Conservation (phyloP, 2,797 vertebrate genomes). For the Amblyraja radiata region DNA sequence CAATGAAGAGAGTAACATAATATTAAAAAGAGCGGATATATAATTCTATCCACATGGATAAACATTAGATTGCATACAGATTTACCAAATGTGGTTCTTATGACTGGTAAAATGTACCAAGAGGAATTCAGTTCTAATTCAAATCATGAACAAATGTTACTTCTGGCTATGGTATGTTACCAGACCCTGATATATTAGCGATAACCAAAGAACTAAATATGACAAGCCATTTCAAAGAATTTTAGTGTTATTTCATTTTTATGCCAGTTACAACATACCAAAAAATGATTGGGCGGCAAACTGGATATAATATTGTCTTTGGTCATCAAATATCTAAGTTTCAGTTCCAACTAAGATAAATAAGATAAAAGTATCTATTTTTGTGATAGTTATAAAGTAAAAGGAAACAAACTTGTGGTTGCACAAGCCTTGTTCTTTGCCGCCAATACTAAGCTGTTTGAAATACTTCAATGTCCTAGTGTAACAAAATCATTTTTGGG, state of each 20-base stretch:
- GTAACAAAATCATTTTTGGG: background rate
- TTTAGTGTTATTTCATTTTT: background rate
- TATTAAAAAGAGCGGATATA: constrained; percentile 27
- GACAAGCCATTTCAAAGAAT: background rate
- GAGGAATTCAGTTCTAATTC: constrained; percentile 33
- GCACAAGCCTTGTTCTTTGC: background rate
- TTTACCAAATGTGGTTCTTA: constrained; percentile 30
- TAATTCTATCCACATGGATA: constrained; percentile 36
- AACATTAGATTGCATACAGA: constrained; percentile 28
- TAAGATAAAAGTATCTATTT: background rate
- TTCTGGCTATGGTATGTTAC: constrained; percentile 32
- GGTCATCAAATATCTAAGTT: background rate
- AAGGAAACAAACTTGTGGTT: background rate
- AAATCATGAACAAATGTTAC: constrained; percentile 33
- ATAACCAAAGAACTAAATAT: constrained; percentile 28
- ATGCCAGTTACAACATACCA: constrained; percentile 5
- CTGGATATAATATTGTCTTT: background rate
- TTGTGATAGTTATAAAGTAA: background rate
- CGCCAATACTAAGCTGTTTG: background rate
- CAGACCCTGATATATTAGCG: constrained; percentile 22
- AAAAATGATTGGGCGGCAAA: background rate
- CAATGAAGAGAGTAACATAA: constrained; percentile 36
- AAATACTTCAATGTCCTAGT: background rate
- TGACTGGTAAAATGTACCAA: constrained; percentile 30
- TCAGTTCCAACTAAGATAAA: background rate